phyloP scores from a whole-genome alignment of 2,888 invertebrate genomes.

The Zhengitettix transpicula region DNA sequence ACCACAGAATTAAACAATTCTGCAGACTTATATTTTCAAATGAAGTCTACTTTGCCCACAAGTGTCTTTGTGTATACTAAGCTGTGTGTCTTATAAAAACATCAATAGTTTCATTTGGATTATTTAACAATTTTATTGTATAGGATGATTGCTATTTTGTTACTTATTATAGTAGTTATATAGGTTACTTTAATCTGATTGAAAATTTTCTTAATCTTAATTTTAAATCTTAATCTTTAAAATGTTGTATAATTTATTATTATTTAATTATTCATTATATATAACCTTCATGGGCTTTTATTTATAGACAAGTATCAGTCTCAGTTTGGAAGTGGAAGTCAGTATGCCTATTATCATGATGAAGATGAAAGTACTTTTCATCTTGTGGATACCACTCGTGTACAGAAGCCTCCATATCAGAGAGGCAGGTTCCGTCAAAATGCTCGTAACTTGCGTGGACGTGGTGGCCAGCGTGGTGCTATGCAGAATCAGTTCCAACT shows the following conservation, averaged over 20 bases:
- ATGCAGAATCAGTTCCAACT: slow-evolving; percentile 64
- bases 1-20: too few relatives aligned
- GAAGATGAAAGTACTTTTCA: slow-evolving; percentile 98
- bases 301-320: slow-evolving; percentile 72
- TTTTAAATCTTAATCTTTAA: background rate
- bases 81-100: too few relatives aligned
- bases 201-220: background rate
- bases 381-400: slow-evolving; percentile 84
- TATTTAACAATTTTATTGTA: too few relatives aligned
- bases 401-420: slow-evolving; percentile 83
- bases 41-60: too few relatives aligned
- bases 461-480: slow-evolving; percentile 43
- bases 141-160: too few relatives aligned
- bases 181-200: background rate
- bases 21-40: too few relatives aligned
- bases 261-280: too few relatives aligned
- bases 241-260: too few relatives aligned
- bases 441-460: slow-evolving; percentile 53
- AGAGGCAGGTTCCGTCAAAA: slow-evolving; percentile 75
- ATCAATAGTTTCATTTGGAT: too few relatives aligned
- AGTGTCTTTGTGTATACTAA: too few relatives aligned
- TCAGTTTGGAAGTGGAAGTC: slow-evolving; percentile 84
- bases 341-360: slow-evolving; percentile 97
- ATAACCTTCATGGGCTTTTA: background rate
- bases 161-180: background rate